Percentiles rank a stretch among this genome's conserved stretches.
Evolutionary conservation across 2,113 vertebrate species (phyloP).

Genomic region (Pimephales promelas): DNA sequence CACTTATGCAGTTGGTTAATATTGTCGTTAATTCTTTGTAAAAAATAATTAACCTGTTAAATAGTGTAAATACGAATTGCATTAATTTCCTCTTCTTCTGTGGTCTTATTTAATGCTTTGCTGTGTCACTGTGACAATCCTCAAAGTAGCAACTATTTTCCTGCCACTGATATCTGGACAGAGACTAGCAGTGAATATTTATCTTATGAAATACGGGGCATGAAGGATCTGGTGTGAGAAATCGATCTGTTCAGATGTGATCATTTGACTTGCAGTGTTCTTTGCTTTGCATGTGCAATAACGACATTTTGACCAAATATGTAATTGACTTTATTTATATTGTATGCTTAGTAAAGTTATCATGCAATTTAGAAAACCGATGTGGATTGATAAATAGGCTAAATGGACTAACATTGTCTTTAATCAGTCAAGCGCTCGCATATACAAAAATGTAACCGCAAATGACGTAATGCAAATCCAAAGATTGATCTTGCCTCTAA

Average conservation of each 20-base stretch:
- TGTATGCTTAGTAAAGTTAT: background rate
- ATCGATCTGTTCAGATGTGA: background rate
- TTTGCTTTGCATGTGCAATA: constrained; percentile 10
- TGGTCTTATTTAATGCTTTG: constrained; percentile 32
- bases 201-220: background rate
- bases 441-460: background rate
- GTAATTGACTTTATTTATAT: background rate
- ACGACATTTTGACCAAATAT: background rate
- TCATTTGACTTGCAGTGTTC: background rate
- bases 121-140: background rate
- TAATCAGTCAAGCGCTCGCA: constrained; percentile 30
- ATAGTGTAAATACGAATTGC: constrained; percentile 67
- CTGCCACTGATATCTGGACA: background rate
- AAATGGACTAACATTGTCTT: background rate
- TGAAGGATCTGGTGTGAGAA: background rate
- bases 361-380: background rate
- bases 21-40: constrained; percentile 47
- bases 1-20: constrained; percentile 39
- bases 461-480: constrained; percentile 44
- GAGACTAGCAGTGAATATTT: background rate
- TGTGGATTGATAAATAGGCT: background rate
- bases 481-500: constrained; percentile 57
- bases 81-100: background rate
- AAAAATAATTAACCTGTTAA: constrained; percentile 46
- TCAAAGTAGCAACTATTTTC: background rate